Evolutionary conservation across 1,140 invertebrate species (phyloP).

Genomic region (Helicoverpa zea): DNA sequence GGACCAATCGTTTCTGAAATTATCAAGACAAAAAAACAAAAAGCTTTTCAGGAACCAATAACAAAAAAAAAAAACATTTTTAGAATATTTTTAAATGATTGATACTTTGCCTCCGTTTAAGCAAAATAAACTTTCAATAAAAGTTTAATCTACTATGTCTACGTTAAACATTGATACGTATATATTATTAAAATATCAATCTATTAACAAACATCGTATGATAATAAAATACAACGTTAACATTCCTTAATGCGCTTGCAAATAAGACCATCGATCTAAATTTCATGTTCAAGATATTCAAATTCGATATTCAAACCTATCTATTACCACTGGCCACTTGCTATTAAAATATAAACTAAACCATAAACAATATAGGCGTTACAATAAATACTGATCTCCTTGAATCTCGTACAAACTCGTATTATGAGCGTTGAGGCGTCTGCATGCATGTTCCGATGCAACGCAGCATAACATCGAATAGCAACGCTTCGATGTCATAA

Average conservation of each 20-base stretch:
- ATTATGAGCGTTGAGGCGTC: slow-evolving; percentile 78
- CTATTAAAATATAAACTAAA: slow-evolving; percentile 34
- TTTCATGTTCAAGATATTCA: slow-evolving; percentile 11
- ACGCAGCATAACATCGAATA: slow-evolving; percentile 67
- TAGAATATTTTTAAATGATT: no score
- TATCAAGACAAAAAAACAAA: no score
- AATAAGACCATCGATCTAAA: background rate
- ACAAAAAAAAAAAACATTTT: no score
- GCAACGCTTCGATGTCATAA: slow-evolving; percentile 79
- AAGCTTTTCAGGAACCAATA: no score
- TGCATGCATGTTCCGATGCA: slow-evolving; percentile 62
- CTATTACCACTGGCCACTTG: slow-evolving; percentile 11
- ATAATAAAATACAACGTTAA: background rate
- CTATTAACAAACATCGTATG: no score
- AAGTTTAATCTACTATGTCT: no score
- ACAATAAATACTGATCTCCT: slow-evolving; percentile 53
- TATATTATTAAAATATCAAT: no score
- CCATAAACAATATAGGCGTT: slow-evolving; percentile 44
- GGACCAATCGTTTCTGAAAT: no score
- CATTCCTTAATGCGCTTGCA: background rate
- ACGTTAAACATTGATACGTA: no score
- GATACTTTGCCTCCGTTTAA: no score
- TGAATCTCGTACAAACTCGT: slow-evolving; percentile 41
- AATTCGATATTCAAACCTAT: slow-evolving; percentile 17
- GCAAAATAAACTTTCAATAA: no score